Percentiles rank a stretch among this genome's conserved stretches.
Evolutionary conservation across 2,888 invertebrate species (phyloP).

Genomic region (Dryobota labecula): DNA sequence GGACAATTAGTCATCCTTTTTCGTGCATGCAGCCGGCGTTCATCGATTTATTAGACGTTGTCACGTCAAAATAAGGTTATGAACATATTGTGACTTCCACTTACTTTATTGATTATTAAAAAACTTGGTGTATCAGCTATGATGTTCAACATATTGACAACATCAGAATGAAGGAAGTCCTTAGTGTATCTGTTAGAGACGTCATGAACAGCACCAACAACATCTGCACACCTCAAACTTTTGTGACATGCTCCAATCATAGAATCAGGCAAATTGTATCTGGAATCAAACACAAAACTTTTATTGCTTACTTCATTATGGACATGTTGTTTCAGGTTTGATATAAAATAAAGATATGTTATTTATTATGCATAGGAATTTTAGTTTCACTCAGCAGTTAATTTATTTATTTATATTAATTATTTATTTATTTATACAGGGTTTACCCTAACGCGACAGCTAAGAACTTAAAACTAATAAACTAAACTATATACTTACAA

Average conservation of each 20-base stretch:
- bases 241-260: constrained; percentile 89
- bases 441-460: no score
- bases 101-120: constrained; percentile 97
- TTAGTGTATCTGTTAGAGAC: constrained; percentile 93
- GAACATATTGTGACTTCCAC: constrained; percentile 46
- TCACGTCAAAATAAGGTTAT: no score
- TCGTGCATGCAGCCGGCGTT: no score
- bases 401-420: no score
- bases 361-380: not conserved
- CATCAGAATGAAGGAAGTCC: constrained; percentile 92
- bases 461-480: no score
- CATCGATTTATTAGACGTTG: no score
- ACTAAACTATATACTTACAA: no score
- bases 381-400: not conserved
- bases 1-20: no score
- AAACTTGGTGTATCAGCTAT: constrained; percentile 92
- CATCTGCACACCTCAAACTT: constrained; percentile 93
- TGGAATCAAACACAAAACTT: constrained; percentile 60
- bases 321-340: not conserved
- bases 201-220: constrained; percentile 97
- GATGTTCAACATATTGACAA: constrained; percentile 92
- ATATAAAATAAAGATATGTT: not conserved
- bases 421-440: no score
- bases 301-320: not conserved
- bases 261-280: constrained; percentile 83